phyloP scores from a whole-genome alignment of 2,113 vertebrate genomes.

The Pomatostomus ruficeps region DNA sequence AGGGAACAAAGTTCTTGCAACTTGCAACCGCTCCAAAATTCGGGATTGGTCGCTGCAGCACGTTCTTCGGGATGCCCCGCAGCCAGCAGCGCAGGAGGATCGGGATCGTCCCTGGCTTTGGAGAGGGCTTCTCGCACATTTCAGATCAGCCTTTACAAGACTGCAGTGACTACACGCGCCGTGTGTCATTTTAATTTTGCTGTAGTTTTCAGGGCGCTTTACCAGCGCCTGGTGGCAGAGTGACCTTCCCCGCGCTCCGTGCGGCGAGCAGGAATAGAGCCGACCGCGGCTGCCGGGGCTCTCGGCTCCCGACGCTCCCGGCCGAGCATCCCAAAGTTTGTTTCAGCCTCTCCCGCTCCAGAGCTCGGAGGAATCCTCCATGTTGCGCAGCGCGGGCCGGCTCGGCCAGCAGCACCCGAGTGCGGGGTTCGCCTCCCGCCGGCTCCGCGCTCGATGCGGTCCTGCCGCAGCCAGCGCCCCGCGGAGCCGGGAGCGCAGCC shows the following conservation, averaged over 20 bases:
- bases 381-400: background rate
- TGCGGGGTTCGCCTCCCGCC: background rate
- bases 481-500: background rate
- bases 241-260: background rate
- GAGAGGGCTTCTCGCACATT: background rate
- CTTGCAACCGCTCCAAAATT: background rate
- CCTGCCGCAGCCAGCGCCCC: background rate
- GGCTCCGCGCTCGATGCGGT: background rate
- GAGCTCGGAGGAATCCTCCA: background rate
- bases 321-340: slow-evolving; percentile 11
- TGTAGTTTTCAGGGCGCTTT: background rate
- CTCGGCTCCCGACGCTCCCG: background rate
- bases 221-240: background rate
- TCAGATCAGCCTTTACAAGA: background rate
- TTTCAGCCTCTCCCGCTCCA: background rate
- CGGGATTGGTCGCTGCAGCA: background rate
- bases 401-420: background rate
- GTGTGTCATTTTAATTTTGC: background rate
- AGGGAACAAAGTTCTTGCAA: background rate
- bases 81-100: background rate
- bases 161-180: background rate
- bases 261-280: background rate
- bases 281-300: background rate
- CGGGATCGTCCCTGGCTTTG: background rate
- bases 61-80: background rate